Base-by-base conservation (phyloP, 2,888 invertebrate species). In the Drosophila putrida region DNA sequence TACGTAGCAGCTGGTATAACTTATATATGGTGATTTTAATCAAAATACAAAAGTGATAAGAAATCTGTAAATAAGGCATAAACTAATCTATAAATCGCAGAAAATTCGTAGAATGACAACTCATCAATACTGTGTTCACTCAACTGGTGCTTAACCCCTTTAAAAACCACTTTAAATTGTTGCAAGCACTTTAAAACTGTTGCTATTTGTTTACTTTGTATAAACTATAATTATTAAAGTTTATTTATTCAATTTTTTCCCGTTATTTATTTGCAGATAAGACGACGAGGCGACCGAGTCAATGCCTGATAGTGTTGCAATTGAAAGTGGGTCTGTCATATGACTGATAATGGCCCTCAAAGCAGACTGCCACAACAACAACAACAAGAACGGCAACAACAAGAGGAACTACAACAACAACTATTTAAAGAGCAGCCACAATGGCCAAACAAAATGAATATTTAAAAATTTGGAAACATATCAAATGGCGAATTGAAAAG, bases 391-490 rank as follows among this genome's bases (percentile, higher is more conserved):
- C 59, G 50, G 27, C 67, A 74, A 28, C 33, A 15, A 11, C 43
- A 63, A 27, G 43, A 63, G 35, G 50, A 71, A 13, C 47, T 57
- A 41, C 35, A 57, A 15, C 58, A 53, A 63, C 11, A 59, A 53
- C 47, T 55, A 47, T 10, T 53, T 25, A 49, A 15, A 39, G 41
- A 41, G 51, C 55, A 62, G 57, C 71, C 65, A 82, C 89, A 85
- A 90, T 83, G 82, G 89, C 89, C 71, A 81, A 80, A 55, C 90
- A 90, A 80, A 79, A 80, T 91, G 91, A 92, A 84, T 92, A 91
- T 83, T 90, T 91, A 93, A 95, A 95, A 93, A 95, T 95, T 94
- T 95, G 95, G 95, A 96, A 96, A 93, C 96, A 96, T 94, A 95
- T 95, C 94, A 96, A 96, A 95, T 96, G 96, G 96, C 95, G 96